Evolutionary conservation across 2,888 invertebrate genomes (phyloP).

Genomic region (Eupithecia centaureata): DNA sequence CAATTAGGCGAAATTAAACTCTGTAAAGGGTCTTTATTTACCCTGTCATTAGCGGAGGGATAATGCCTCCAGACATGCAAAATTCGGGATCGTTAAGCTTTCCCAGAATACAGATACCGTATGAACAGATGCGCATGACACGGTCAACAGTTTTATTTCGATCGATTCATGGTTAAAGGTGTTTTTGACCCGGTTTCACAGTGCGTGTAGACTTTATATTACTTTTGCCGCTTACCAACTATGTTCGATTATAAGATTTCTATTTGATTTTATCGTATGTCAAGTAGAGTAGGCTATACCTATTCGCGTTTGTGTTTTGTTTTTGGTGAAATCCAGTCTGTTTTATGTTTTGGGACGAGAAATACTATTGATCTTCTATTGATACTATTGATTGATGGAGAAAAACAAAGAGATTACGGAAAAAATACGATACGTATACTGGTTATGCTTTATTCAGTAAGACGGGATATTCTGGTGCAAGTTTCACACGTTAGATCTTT

Average conservation of each 20-base stretch:
- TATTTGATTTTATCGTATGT: neutral
- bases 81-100: conserved; percentile 77
- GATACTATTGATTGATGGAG: neutral
- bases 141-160: conserved; percentile 81
- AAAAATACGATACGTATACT: neutral
- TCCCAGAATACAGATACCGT: conserved; percentile 82
- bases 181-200: conserved; percentile 80
- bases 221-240: neutral
- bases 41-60: conserved; percentile 77
- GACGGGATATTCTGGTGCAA: conserved; percentile 20
- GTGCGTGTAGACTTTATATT: conserved; percentile 53
- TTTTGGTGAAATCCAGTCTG: neutral
- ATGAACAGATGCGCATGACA: conserved; percentile 81
- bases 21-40: conserved; percentile 73
- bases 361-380: neutral
- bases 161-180: conserved; percentile 79
- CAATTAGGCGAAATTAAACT: conserved; percentile 79
- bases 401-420: neutral
- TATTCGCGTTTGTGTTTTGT: neutral
- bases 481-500: conserved; percentile 53
- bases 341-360: neutral
- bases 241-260: neutral
- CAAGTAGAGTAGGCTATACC: neutral
- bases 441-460: neutral
- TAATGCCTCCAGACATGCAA: conserved; percentile 81